Conservation (phyloP, 92 coral and sea anemone species). For the Palythoa grandis region DNA sequence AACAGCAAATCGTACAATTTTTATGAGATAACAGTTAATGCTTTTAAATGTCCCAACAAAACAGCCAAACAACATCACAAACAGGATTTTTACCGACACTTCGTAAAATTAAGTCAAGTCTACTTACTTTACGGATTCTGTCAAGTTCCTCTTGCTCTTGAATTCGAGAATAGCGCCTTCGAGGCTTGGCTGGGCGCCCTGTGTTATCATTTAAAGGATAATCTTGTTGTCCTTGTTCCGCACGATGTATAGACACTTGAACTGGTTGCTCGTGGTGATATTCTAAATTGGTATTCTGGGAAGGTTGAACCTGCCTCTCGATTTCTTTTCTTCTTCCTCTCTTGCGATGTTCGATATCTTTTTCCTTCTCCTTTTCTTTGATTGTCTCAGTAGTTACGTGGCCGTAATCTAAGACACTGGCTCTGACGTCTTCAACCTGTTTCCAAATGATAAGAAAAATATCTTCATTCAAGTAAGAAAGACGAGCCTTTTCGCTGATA, state of each 20-base stretch:
- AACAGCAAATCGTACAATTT: background rate
- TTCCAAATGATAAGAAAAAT: background rate
- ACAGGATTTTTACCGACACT: background rate
- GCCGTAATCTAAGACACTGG: background rate
- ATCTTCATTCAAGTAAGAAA: background rate
- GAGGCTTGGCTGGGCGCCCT: constrained; percentile 17
- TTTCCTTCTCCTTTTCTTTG: constrained; percentile 37
- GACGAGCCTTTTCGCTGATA: background rate
- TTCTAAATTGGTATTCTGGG: background rate
- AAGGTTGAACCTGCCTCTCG: constrained; percentile 34
- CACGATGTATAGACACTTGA: background rate
- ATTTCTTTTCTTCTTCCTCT: constrained; percentile 66
- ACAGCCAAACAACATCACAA: background rate
- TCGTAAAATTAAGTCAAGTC: background rate
- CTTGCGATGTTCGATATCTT: constrained; percentile 54
- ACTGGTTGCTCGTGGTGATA: background rate
- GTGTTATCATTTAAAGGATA: background rate
- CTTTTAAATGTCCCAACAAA: background rate
- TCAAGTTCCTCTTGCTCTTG: constrained; percentile 33
- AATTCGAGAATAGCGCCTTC: constrained; percentile 26
- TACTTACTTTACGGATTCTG: constrained; percentile 29
- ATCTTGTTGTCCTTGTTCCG: constrained; percentile 6
- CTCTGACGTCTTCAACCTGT: constrained; percentile 35
- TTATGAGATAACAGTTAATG: background rate
- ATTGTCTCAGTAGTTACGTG: constrained; percentile 1